Conservation (phyloP, 2,888 invertebrate species). For the Eupithecia insigniata region DNA sequence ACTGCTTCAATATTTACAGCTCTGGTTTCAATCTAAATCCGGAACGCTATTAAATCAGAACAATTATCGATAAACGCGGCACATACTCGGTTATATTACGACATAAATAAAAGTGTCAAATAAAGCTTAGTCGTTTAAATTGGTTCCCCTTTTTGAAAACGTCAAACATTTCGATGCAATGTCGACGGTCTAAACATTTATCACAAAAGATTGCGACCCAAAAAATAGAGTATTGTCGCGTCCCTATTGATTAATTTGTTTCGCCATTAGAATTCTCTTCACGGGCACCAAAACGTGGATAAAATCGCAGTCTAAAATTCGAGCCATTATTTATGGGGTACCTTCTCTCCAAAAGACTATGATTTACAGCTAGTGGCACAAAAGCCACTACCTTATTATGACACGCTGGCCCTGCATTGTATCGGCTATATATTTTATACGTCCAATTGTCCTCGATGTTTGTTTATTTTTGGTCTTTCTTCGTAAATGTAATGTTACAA, state of each 20-base stretch:
- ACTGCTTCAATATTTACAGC: conserved; percentile 69
- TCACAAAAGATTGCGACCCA: conserved; percentile 58
- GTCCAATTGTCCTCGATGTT: conserved; percentile 76
- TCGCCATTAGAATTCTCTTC: conserved; percentile 77
- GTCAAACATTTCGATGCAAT: conserved; percentile 48
- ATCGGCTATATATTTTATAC: conserved; percentile 78
- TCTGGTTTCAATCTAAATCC: conserved; percentile 65
- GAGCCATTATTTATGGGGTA: conserved; percentile 79
- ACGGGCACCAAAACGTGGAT: conserved; percentile 69
- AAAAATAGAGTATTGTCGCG: conserved; percentile 67
- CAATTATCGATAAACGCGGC: conserved; percentile 60
- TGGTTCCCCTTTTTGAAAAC: conserved; percentile 50
- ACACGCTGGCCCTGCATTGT: conserved; percentile 81
- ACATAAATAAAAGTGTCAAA: conserved; percentile 40
- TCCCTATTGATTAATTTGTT: conserved; percentile 79
- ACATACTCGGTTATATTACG: conserved; percentile 40
- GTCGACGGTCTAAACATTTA: conserved; percentile 57
- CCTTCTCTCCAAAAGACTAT: conserved; percentile 81
- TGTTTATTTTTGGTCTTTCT: conserved; percentile 82
- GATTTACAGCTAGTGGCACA: conserved; percentile 80
- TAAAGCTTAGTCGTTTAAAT: conserved; percentile 44
- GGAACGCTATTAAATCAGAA: conserved; percentile 66
- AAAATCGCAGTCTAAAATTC: conserved; percentile 71
- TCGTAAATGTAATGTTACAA: conserved; percentile 79
- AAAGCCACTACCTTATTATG: conserved; percentile 82